Percentiles rank a stretch among this genome's conserved stretches.
Conservation (phyloP, 2,113 vertebrate species). For the Albula glossodonta region DNA sequence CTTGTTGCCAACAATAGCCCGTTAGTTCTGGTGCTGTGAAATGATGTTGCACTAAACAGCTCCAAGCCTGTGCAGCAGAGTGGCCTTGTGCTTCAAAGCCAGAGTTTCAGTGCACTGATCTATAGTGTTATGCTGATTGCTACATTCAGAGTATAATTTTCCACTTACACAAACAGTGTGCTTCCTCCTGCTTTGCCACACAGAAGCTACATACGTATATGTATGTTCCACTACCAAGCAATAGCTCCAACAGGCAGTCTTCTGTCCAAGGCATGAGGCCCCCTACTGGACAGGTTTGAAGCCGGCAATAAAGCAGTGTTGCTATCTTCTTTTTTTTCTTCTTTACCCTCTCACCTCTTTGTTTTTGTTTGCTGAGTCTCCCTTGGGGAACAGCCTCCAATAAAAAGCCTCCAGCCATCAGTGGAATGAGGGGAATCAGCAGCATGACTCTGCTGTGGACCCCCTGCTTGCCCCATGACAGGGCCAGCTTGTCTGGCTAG, state of each 20-base stretch:
- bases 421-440: too few relatives aligned
- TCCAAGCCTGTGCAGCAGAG: slow-evolving; percentile 22
- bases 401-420: too few relatives aligned
- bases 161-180: slow-evolving; percentile 47
- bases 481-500: too few relatives aligned
- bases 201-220: slow-evolving; percentile 34
- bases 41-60: slow-evolving; percentile 42
- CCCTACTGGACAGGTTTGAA: slow-evolving; percentile 11
- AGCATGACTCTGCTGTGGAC: too few relatives aligned
- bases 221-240: slow-evolving; percentile 21
- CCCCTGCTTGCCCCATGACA: too few relatives aligned
- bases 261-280: slow-evolving; percentile 11
- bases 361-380: background rate
- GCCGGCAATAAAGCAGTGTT: background rate
- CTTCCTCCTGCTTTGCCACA: slow-evolving; percentile 17
- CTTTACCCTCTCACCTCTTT: background rate
- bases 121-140: slow-evolving; percentile 46
- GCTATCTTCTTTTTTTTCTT: background rate
- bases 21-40: slow-evolving; percentile 46
- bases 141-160: slow-evolving; percentile 48
- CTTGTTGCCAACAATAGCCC: slow-evolving; percentile 43
- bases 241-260: slow-evolving; percentile 12
- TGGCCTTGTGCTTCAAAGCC: slow-evolving; percentile 35
- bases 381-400: too few relatives aligned
- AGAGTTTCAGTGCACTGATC: slow-evolving; percentile 36